A percentile compares a stretch with the other conserved stretches of the same genome.
Conservation (phyloP, 92 coral and sea anemone genomes). For the Siderastrea siderea region DNA sequence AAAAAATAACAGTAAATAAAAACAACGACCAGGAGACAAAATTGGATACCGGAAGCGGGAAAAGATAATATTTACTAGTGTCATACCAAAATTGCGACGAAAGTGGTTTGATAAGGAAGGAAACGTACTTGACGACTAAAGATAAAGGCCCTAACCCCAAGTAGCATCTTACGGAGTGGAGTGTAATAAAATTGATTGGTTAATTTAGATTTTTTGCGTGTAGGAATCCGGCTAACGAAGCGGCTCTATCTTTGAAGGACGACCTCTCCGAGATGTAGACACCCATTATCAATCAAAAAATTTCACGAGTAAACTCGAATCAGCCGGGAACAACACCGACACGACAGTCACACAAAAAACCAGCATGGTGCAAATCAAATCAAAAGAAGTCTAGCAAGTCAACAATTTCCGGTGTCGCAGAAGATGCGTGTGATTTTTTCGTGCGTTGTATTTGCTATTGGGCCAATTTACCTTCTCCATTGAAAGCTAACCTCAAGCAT, state of each 20-base stretch:
- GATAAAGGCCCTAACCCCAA: constrained; percentile 22
- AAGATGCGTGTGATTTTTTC: background rate
- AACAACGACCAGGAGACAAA: background rate
- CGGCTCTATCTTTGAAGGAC: constrained; percentile 3
- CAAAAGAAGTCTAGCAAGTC: constrained; percentile 12
- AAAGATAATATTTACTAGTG: constrained; percentile 72
- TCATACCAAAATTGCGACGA: constrained; percentile 74
- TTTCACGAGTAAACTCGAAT: constrained; percentile 25
- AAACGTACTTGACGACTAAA: constrained; percentile 23
- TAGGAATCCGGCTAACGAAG: constrained; percentile 17
- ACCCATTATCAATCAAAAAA: constrained; percentile 34
- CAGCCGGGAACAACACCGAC: background rate
- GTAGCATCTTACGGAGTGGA: constrained; percentile 7
- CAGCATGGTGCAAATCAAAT: constrained; percentile 26
- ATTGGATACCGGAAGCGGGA: constrained; percentile 71
- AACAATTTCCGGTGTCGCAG: constrained; percentile 48
- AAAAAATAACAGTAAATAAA: background rate
- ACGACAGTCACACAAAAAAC: background rate
- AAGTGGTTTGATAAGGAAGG: constrained; percentile 41
- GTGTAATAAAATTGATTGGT: constrained; percentile 14
- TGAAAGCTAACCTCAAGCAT: constrained; percentile 34
- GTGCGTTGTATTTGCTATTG: background rate
- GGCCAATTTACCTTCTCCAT: background rate
- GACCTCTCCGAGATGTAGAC: constrained; percentile 12
- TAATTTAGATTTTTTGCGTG: constrained; percentile 7